A percentile compares a stretch with the other conserved stretches of the same genome.
Conservation (phyloP, 2,888 invertebrate species). For the Eulithis testata region DNA sequence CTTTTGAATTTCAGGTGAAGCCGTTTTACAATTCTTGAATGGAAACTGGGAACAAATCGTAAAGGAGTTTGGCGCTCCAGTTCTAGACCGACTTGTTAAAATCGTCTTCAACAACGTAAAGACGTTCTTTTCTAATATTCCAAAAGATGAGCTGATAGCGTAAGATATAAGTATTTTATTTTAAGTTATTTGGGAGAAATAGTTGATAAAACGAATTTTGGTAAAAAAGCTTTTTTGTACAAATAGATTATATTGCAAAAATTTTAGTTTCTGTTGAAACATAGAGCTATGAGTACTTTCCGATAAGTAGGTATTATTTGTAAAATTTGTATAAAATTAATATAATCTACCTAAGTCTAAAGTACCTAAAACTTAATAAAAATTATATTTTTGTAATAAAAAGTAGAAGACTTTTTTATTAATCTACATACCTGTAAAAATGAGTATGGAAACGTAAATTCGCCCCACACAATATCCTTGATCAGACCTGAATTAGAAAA, state of each 20-base stretch:
- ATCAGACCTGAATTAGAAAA: conserved; percentile 63
- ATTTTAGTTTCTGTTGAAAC: background rate
- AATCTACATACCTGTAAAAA: conserved; percentile 69
- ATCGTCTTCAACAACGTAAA: conserved; percentile 48
- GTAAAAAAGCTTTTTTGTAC: too few relatives aligned
- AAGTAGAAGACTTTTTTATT: background rate
- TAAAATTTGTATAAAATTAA: background rate
- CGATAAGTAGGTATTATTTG: background rate
- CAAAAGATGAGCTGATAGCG: conserved; percentile 63
- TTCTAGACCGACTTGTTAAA: conserved; percentile 55
- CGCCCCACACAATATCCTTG: conserved; percentile 77
- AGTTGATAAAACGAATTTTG: too few relatives aligned
- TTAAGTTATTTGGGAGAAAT: too few relatives aligned
- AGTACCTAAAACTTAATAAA: background rate
- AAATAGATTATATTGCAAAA: too few relatives aligned
- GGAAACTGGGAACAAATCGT: conserved; percentile 64
- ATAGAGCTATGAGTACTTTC: too few relatives aligned
- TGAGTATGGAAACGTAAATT: conserved; percentile 76
- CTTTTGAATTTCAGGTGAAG: conserved; percentile 55
- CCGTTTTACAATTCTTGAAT: conserved; percentile 66
- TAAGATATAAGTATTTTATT: conserved; percentile 1
- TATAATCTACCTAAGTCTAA: too few relatives aligned
- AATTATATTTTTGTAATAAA: conserved; percentile 4
- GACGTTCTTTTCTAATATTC: conserved; percentile 59
- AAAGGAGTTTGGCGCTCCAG: conserved; percentile 66